Base-by-base conservation (phyloP, 2,113 vertebrate genomes). In the Gnathonemus longibarbis region DNA sequence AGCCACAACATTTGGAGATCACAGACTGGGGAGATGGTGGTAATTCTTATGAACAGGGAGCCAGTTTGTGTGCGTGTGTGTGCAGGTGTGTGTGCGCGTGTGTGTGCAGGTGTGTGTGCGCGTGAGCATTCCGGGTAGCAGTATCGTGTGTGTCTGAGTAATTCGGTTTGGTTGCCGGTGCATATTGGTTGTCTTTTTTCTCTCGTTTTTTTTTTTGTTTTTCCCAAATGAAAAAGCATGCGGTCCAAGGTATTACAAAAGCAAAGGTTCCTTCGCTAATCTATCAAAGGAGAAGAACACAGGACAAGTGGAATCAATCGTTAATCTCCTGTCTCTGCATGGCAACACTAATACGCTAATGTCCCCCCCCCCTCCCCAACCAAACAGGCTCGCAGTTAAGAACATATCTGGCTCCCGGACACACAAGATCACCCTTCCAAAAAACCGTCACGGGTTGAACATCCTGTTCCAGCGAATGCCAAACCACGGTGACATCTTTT, bases 1-100 rank as follows among this genome's bases (percentile, higher is more conserved):
- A 94, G 89, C 90, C 93, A 87, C 0, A 93, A 94, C 94, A 94
- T 95, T 94, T 93, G 91, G 93, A 95, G 91, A 94, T 91, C 94
- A 93, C 93, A 93, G 83, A 49, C 66, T 56, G 88, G 91, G 91
- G 87, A 92, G 89, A 77, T 9, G 31, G 6, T 45, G 91, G 92
- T 91, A 91, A 91, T 94, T 95, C 94, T 92, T 90, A 92, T 93
- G 94, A 94, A 46, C 89, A 19, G 17, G 83, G 77, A 49, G 89
- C 35, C 46, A 92, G 87, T 92, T 84, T 92, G 49, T 91, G 89
- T 91, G 91, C 52, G 5, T 91, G 89, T 87, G 89, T 91, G 52
- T 48, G 70, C 39, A 87, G 87, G 89, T 91, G 39, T 39, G 39
- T 39, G 39, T 39, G 39, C 39, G 3, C 90, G 87, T 24, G 48